Percentiles rank a stretch among this genome's conserved stretches.
These are phyloP conservation scores for Daktulosphaira vitifoliae DNA, from an alignment of 1,140 invertebrate species.

Conservation along the genomic window DNA sequence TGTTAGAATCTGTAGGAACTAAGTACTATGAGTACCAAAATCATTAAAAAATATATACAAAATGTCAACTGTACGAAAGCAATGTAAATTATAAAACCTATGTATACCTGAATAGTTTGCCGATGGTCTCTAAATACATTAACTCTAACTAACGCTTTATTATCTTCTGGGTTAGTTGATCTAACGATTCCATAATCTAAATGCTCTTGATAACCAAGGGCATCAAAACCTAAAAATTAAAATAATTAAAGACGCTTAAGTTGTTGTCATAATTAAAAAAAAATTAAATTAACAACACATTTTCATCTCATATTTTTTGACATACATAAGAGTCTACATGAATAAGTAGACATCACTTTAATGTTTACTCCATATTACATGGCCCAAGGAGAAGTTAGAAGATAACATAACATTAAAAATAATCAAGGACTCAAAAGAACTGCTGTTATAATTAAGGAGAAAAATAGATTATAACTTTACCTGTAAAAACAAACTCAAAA, in stretches of 20 bases:
- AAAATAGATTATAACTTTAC: slow-evolving; percentile 38
- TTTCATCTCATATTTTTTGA: background rate
- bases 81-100: background rate
- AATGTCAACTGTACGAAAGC: too few relatives aligned
- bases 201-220: slow-evolving; percentile 91
- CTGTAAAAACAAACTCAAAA: slow-evolving; percentile 96
- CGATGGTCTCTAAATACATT: slow-evolving; percentile 85
- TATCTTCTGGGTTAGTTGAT: slow-evolving; percentile 92
- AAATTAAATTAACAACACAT: too few relatives aligned
- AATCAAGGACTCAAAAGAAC: background rate
- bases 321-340: background rate
- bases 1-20: slow-evolving; percentile 79
- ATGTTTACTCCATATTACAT: too few relatives aligned
- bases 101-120: slow-evolving; percentile 85
- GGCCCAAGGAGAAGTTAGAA: too few relatives aligned
- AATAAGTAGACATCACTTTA: too few relatives aligned
- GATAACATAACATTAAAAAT: too few relatives aligned
- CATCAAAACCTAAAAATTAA: slow-evolving; percentile 67
- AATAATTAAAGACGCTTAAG: background rate
- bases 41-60: slow-evolving; percentile 22
- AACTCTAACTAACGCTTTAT: slow-evolving; percentile 90
- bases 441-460: background rate
- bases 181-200: slow-evolving; percentile 93
- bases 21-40: slow-evolving; percentile 70
- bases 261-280: too few relatives aligned